phyloP scores from a whole-genome alignment of 2,113 vertebrate species.

The Nettapus auritus region DNA sequence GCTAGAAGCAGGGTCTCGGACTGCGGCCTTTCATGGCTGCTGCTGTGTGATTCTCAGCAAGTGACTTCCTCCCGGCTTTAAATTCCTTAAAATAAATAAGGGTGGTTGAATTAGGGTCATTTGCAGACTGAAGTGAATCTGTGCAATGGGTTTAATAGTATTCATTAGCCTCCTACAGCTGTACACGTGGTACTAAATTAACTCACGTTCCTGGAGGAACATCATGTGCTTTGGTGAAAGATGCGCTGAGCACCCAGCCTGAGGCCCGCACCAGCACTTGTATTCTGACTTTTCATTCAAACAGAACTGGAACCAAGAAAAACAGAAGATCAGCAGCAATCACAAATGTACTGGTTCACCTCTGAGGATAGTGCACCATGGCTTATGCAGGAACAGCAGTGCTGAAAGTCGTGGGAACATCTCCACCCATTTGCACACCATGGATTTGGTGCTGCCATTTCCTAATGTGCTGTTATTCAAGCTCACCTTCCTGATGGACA shows the following conservation, averaged over 20 bases:
- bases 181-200: not conserved
- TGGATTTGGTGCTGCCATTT: accelerated
- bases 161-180: not conserved
- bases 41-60: not conserved
- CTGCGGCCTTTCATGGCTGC: not conserved
- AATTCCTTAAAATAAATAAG: slow-evolving; percentile 28
- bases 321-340: not conserved
- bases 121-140: not conserved
- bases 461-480: not conserved
- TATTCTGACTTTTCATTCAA: not conserved
- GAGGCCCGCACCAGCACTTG: not conserved
- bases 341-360: not conserved
- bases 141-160: not conserved
- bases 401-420: not conserved
- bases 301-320: not conserved
- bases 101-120: slow-evolving; percentile 14
- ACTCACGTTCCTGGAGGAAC: not conserved
- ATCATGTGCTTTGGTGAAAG: not conserved
- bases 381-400: not conserved
- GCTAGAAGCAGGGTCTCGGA: not conserved
- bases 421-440: not conserved
- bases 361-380: not conserved
- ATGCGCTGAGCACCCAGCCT: not conserved
- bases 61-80: not conserved
- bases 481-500: not conserved